Evolutionary conservation across 92 coral and sea anemone genomes (phyloP).

Genomic region (Siderastrea siderea): DNA sequence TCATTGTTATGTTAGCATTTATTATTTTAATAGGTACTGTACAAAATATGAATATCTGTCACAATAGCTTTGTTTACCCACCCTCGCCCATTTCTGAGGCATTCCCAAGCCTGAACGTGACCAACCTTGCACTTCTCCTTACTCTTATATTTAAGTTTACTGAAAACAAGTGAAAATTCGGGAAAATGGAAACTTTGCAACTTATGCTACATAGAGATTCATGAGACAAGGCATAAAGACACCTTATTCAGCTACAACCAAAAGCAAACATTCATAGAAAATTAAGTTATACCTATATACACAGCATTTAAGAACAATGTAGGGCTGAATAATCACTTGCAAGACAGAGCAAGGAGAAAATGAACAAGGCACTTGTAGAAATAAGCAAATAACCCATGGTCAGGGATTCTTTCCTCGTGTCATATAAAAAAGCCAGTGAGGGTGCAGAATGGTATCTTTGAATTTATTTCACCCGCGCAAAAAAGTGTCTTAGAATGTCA

Average conservation of each 20-base stretch:
- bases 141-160: not conserved
- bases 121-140: not conserved
- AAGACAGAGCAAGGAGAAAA: not conserved
- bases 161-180: slow-evolving; percentile 5
- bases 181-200: not conserved
- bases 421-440: too few relatives aligned
- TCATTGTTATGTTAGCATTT: slow-evolving; percentile 32
- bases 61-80: slow-evolving; percentile 29
- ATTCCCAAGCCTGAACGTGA: slow-evolving; percentile 35
- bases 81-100: slow-evolving; percentile 11
- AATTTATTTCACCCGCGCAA: too few relatives aligned
- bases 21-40: slow-evolving; percentile 46
- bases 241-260: not conserved
- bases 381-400: too few relatives aligned
- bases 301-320: too few relatives aligned
- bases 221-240: not conserved
- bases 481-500: too few relatives aligned
- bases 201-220: too few relatives aligned
- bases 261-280: too few relatives aligned
- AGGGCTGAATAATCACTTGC: slow-evolving; percentile 10
- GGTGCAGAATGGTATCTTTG: too few relatives aligned
- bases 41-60: slow-evolving; percentile 39
- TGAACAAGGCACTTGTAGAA: too few relatives aligned
- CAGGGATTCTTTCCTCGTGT: too few relatives aligned
- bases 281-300: too few relatives aligned